Evolutionary conservation across 2,888 invertebrate species (phyloP).

Genomic region (Polymixis lichenea): DNA sequence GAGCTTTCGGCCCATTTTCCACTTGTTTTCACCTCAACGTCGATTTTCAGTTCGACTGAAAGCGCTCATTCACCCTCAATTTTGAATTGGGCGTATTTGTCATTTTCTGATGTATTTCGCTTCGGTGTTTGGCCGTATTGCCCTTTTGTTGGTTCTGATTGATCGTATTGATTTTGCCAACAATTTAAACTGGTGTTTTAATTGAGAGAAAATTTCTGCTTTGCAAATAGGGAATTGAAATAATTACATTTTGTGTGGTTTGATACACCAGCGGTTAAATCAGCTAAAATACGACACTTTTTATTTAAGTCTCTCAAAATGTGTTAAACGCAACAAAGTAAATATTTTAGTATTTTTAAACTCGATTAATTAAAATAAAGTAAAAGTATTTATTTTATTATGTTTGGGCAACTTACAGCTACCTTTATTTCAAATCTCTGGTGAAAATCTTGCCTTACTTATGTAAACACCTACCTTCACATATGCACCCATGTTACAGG

Average conservation of each 20-base stretch:
- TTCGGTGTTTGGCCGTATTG: constrained; percentile 66
- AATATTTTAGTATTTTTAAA: neutral
- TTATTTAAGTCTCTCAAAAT: neutral
- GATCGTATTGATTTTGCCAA: constrained; percentile 62
- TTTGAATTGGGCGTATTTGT: constrained; percentile 73
- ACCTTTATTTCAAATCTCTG: neutral
- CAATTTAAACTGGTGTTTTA: constrained; percentile 53
- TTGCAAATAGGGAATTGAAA: constrained; percentile 37
- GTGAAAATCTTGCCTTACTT: neutral
- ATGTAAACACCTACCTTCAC: neutral
- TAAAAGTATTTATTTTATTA: neutral
- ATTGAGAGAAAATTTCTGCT: constrained; percentile 50
- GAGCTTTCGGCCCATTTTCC: constrained; percentile 82
- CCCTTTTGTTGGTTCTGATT: constrained; percentile 66
- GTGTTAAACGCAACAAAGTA: neutral
- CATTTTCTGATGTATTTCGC: constrained; percentile 68
- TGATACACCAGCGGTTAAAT: neutral
- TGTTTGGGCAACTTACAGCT: neutral
- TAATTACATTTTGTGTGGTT: neutral
- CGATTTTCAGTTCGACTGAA: constrained; percentile 67
- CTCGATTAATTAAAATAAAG: neutral
- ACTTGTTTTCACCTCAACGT: constrained; percentile 84
- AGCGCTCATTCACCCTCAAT: constrained; percentile 70
- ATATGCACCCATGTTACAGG: neutral
- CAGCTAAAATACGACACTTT: neutral